Base-by-base conservation (phyloP, 2,888 invertebrate species). In the Blastobasis adustella region DNA sequence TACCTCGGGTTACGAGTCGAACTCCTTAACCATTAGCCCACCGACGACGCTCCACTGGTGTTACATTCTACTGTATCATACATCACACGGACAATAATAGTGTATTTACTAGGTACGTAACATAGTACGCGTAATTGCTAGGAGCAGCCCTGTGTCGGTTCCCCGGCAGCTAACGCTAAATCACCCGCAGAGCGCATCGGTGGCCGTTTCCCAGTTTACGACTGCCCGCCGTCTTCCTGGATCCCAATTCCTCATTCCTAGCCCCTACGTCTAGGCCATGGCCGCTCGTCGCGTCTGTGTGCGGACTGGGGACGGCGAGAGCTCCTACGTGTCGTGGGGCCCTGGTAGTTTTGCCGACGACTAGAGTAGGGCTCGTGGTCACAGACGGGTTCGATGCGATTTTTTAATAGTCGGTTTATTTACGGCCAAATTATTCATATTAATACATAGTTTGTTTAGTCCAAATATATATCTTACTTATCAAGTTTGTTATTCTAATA, bases 161-260 rank as follows among this genome's bases (percentile, higher is more conserved):
- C 58, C 69, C 66, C 63, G 70, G 75, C 77, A 78, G 77, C 73
- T 71, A 67, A 60, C 69, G 76, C 69, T 75, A 80, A 83, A 82
- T 85, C 83, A 84, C 83, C 83, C 83, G 81, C 83, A 72, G 76
- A 82, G 83, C 66, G 60, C 62, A 59, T 53, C 51, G 52, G n/a
- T 37, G 45, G 9, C 45, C 57, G 54, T 52, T 53, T 54, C 47
- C 49, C 49, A 45, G 37, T 54, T 61, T 55, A 54, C 47, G 55
- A 58, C 10, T 8, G 50, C 47, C 50, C 66, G 62, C 62, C 60
- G 66, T 63, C 65, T 67, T 67, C 69, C 69, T 67, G 65, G 47
- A 56, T 52, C 54, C 56, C 52, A 46, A 47, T 55, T 53, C 59
- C 49, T 51, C 54, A 46, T 49, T 47, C 47, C 49, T 38, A 23